Evolutionary conservation across 2,797 vertebrate species (phyloP).

Genomic region (Gymnothorax reevesii): DNA sequence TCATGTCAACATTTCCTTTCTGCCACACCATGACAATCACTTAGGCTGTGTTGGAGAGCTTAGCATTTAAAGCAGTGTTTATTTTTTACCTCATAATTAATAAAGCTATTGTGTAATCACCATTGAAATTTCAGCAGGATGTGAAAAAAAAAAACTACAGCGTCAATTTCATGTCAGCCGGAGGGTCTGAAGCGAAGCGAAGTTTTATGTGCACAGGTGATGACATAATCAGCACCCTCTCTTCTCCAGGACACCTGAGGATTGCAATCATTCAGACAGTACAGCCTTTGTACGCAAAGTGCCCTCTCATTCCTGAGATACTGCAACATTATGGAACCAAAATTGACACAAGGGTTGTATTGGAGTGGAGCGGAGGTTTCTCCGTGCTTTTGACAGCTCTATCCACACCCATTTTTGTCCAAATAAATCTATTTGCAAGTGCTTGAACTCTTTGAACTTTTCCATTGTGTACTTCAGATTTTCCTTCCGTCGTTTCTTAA

Average conservation of each 20-base stretch:
- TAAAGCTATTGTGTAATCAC: constrained; percentile 58
- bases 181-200: constrained; percentile 56
- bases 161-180: constrained; percentile 66
- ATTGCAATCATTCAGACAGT: constrained; percentile 71
- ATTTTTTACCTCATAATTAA: constrained; percentile 57
- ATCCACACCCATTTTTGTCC: neutral
- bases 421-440: neutral
- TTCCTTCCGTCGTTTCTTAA: neutral
- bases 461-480: neutral
- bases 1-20: constrained; percentile 64
- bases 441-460: constrained; percentile 7
- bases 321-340: constrained; percentile 47
- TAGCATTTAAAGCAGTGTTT: constrained; percentile 59
- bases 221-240: constrained; percentile 75
- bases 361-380: neutral
- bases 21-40: constrained; percentile 26
- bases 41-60: constrained; percentile 62
- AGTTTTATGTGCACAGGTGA: constrained; percentile 78
- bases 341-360: constrained; percentile 22
- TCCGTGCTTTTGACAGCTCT: neutral
- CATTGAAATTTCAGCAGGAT: constrained; percentile 59
- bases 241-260: constrained; percentile 66
- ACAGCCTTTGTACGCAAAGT: constrained; percentile 56
- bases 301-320: constrained; percentile 55
- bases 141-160: constrained; percentile 63